Evolutionary conservation across 2,113 vertebrate genomes (phyloP), one percentile per base, ranked within the genome.

Genomic region (Corythoichthys haematopterus): DNA sequence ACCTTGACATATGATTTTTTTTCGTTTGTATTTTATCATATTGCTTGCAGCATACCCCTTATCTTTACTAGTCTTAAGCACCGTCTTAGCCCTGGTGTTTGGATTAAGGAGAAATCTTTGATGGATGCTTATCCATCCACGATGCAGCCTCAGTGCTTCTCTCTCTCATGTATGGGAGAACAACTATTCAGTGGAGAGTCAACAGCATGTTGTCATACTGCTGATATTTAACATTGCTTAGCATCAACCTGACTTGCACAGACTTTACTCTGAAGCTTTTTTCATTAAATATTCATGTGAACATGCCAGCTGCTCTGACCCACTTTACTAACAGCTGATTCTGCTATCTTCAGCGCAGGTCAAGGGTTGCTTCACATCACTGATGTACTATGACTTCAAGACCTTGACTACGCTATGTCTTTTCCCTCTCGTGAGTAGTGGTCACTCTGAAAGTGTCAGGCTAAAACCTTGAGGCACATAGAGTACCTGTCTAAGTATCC

Each of bases 251-350:
- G 75, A 71, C 70, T 86, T 80, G 64, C 62, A 57, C 55, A 70
- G 71, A 58, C 74, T 84, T 83, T 59, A 50, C 68, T 78, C 74
- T 55, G 71, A 71, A 82, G 77, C 79, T 12, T 66, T 83, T 79
- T 65, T 60, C 69, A 82, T 88, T 55, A 87, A 88, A 89, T 85
- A 87, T 87, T 87, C 77, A 87, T 84, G 66, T 9, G 4, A 76
- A 84, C 75, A 64, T 65, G 80, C 72, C 83, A 74, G 74, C 83
- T 85, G 73, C 82, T 84, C 80, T 85, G 88, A 87, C 83, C 85
- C 85, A 85, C 75, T 87, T 87, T 84, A 64, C 73, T 69, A 81
- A 85, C 79, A 89, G 82, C 84, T 85, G 83, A 80, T 70, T 73
- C 66, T 47, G 56, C 43, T 48, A 55, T 71, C 79, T 65, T 68